phyloP scores from a whole-genome alignment of 2,888 invertebrate genomes.

The Amphipoea lucens region DNA sequence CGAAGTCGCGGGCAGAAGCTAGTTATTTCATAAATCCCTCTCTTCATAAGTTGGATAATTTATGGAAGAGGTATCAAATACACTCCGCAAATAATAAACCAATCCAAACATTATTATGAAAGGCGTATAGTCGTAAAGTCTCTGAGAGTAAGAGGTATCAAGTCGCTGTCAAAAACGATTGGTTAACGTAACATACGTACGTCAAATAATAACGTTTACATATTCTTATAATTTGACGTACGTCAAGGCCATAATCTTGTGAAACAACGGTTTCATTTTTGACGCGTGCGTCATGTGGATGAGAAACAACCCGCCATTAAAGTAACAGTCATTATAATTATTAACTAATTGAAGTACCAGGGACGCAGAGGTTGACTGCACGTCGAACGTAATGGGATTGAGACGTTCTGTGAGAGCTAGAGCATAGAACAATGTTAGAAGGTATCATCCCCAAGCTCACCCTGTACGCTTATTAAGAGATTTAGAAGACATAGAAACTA shows the following conservation, averaged over 20 bases:
- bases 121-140: not conserved
- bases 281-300: not conserved
- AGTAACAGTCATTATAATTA: not conserved
- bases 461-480: not conserved
- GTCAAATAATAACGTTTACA: too few relatives aligned
- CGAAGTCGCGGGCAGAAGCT: not conserved
- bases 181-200: too few relatives aligned
- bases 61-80: not conserved
- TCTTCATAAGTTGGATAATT: not conserved
- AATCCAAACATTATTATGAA: too few relatives aligned
- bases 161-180: too few relatives aligned
- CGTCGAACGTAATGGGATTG: conserved; percentile 9
- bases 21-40: too few relatives aligned
- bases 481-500: not conserved
- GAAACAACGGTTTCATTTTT: not conserved
- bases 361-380: conserved; percentile 40
- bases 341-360: conserved; percentile 16
- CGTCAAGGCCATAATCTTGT: not conserved
- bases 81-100: not conserved
- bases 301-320: too few relatives aligned
- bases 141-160: not conserved
- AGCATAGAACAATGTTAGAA: not conserved
- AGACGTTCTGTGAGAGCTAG: conserved; percentile 15
- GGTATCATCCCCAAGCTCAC: not conserved
- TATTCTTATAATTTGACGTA: too few relatives aligned